A percentile compares a stretch with the other conserved stretches of the same genome.
phyloP scores from a whole-genome alignment of 1,140 invertebrate species.

The Thaumetopoea pityocampa region DNA sequence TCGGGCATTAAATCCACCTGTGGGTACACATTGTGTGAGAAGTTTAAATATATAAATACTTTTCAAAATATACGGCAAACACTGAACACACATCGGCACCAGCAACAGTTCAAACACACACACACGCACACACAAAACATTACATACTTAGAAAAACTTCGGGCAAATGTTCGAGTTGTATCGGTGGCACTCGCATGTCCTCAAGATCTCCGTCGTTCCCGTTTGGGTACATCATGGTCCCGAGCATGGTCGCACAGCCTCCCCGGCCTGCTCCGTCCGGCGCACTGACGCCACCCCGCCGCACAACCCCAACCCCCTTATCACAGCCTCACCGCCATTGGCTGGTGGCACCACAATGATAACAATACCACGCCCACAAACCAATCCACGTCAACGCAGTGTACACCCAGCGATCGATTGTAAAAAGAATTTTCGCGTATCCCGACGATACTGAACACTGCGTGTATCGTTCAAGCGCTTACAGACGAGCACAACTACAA shows the following conservation, averaged over 20 bases:
- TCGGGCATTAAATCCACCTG: too few species aligned
- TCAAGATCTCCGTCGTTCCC: constrained; percentile 65
- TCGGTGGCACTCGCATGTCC: constrained; percentile 79
- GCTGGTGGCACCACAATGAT: constrained; percentile 51
- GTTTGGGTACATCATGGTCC: constrained; percentile 72
- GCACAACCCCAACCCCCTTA: constrained; percentile 65
- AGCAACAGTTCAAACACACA: constrained; percentile 23
- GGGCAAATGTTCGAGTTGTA: constrained; percentile 83
- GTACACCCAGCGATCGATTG: constrained; percentile 66
- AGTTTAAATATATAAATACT: neutral
- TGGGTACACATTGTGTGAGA: too few species aligned
- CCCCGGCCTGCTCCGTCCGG: constrained; percentile 51
- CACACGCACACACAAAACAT: constrained; percentile 31
- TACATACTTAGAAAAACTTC: constrained; percentile 85
- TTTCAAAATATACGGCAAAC: neutral
- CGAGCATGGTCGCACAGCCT: constrained; percentile 65
- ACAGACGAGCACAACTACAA: constrained; percentile 23
- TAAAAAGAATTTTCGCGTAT: constrained; percentile 55
- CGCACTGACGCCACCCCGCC: constrained; percentile 57
- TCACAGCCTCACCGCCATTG: constrained; percentile 56
- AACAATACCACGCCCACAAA: constrained; percentile 62
- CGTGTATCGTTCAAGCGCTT: constrained; percentile 36
- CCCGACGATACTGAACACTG: constrained; percentile 56
- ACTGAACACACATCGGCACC: constrained; percentile 21
- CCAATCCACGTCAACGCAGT: constrained; percentile 46